Evolutionary conservation across 2,888 invertebrate species (phyloP), one percentile per base, ranked within the genome.

Genomic region (Diploptera punctata): DNA sequence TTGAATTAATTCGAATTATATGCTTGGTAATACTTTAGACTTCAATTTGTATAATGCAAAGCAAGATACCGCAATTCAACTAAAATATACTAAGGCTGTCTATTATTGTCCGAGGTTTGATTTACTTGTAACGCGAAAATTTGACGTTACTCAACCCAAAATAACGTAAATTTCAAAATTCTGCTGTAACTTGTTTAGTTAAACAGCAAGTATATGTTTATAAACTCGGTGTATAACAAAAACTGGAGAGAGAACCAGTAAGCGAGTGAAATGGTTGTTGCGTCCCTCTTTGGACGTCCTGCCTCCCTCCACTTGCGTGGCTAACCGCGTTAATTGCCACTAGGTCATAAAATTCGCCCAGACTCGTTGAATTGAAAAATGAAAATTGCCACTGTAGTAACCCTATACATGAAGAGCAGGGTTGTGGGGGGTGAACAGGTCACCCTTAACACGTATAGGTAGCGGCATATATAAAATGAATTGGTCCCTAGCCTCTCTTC

Each of bases 301-400:
- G 21, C 54, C 19, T 33, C 33, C 33, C 33, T 26, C 31, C 65
- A 65, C 54, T 68, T 68, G 52, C 52, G 68, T 31, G 68, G 54
- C 44, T 52, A 68, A 68, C 68, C 68, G 24, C 52, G 52, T 19
- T 71, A 67, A 67, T 71, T 61, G 72, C 68, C 49, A 68, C 26
- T 69, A 44, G 69, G 68, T 72, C 72, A 68, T 72, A 68, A 68
- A 68, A 49, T 43, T 60, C 49, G 21, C 68, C 43, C 62, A 33
- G 52, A 54, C 68, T 69, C 69, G 60, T 33, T 68, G 72, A 73
- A 70, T 71, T 71, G 68, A 71, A 70, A 71, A 73, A 70, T 70
- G 68, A 73, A 71, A 73, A 73, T 73, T 73, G 73, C 67, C 73
- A 21, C 52, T 73, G 73, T 69, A 69, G 67, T 65, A 47, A 65